A percentile compares a stretch with the other conserved stretches of the same genome.
These are phyloP conservation scores for Aporophyla lueneburgensis DNA, from an alignment of 2,888 invertebrate genomes.

Conservation along the genomic window DNA sequence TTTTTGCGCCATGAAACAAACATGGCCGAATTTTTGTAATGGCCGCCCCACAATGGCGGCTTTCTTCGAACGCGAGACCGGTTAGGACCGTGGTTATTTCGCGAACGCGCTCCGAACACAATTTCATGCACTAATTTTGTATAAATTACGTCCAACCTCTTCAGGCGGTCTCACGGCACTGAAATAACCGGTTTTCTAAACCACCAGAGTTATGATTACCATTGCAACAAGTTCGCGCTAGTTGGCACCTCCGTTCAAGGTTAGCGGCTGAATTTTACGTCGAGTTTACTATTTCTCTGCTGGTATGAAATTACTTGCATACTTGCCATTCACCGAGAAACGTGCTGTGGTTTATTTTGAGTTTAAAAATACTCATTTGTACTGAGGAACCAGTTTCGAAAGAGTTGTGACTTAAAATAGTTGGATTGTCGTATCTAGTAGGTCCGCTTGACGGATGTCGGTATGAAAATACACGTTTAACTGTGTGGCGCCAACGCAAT, in stretches of 20 bases:
- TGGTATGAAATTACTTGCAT: constrained; percentile 74
- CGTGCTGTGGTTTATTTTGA: constrained; percentile 69
- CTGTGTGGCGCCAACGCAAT: constrained; percentile 61
- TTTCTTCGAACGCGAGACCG: constrained; percentile 81
- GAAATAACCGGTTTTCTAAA: constrained; percentile 85
- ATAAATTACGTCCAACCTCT: constrained; percentile 84
- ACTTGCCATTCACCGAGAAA: constrained; percentile 74
- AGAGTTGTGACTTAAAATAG: constrained; percentile 51
- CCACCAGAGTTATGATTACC: constrained; percentile 75
- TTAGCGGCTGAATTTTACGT: constrained; percentile 77
- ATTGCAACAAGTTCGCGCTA: constrained; percentile 73
- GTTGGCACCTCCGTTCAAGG: constrained; percentile 78
- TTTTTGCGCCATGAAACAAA: constrained; percentile 83
- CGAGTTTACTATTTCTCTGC: constrained; percentile 76
- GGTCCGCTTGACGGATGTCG: constrained; percentile 54
- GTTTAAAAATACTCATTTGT: constrained; percentile 67
- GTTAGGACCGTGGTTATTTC: constrained; percentile 80
- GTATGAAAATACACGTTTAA: constrained; percentile 64
- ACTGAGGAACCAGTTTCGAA: constrained; percentile 67
- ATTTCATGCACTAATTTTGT: constrained; percentile 78
- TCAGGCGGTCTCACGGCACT: constrained; percentile 83
- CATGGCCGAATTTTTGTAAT: constrained; percentile 88
- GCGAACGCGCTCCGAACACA: constrained; percentile 78
- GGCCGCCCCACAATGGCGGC: constrained; percentile 82
- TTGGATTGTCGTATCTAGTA: constrained; percentile 56